These are phyloP conservation scores for Hemibagrus guttatus DNA, from an alignment of 2,797 vertebrate species.

Conservation along the genomic window DNA sequence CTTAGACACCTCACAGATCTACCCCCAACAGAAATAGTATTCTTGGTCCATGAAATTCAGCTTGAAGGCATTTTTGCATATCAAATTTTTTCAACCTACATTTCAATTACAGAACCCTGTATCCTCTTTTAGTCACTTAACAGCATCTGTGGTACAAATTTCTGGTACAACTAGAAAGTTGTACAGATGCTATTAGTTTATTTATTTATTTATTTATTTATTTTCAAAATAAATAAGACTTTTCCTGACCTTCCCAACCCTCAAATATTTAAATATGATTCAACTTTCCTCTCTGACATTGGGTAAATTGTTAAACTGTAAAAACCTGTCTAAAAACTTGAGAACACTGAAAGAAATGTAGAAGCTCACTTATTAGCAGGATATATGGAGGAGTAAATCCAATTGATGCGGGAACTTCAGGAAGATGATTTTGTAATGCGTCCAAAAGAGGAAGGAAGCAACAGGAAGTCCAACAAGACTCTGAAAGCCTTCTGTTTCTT, in stretches of 20 bases:
- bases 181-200: background rate
- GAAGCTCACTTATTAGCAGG: background rate
- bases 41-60: no score
- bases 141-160: background rate
- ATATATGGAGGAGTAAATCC: background rate
- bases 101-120: background rate
- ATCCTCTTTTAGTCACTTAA: background rate
- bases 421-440: constrained; percentile 69
- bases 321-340: background rate
- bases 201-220: no score
- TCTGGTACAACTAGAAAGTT: background rate
- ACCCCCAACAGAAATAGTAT: no score
- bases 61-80: background rate
- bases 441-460: constrained; percentile 73
- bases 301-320: background rate
- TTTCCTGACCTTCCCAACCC: background rate
- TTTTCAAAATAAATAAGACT: background rate
- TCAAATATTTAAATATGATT: background rate
- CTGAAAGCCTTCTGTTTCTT: constrained; percentile 69
- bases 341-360: background rate
- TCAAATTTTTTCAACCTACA: background rate
- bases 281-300: background rate
- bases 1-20: no score
- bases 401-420: constrained; percentile 48
- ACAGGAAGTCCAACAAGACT: constrained; percentile 67